Evolutionary conservation across 2,797 vertebrate species (phyloP), one percentile per base, ranked within the genome.

Genomic region (Lerista edwardsae): DNA sequence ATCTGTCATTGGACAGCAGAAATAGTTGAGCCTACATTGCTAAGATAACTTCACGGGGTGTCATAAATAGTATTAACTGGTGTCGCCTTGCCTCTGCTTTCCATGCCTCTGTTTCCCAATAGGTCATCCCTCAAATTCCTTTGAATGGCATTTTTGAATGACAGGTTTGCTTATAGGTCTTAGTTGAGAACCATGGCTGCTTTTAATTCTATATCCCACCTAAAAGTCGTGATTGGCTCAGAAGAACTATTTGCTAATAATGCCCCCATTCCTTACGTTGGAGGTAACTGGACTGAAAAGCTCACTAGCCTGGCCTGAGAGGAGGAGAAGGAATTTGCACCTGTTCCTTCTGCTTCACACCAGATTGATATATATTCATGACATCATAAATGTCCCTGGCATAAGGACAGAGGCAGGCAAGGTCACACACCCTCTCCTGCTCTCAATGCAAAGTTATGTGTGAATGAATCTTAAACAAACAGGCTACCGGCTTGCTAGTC

Each of bases 361-460:
- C 67, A 36, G 51, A 51, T 65, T 82, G 79, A 82, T 76, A 77
- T 72, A 82, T 82, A 77, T 77, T 76, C 67, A 77, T 86, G 79
- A 86, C 65, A 62, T 82, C 84, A 82, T 55, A 67, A 51, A 86
- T 64, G 74, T 86, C 79, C 84, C 74, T 77, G 79, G 84, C 74
- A 69, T 82, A 65, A 77, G 62, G 74, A 64, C 41, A 86, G 79
- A 86, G 83, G 79, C 44, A 55, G 65, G 31, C 74, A 19, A 82
- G 67, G 79, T 82, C 79, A 77, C n/a, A 47, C 55, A 4, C 4
- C 2, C 7, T 19, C 34, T 75, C 10, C 39, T 71, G 47, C 57
- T 76, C 62, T 75, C 72, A 86, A 62, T 55, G 65, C 73, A 71
- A 82, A 86, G 64, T 41, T 82, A 72, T 81, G 84, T 39, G 31